Evolutionary conservation across 2,888 invertebrate genomes (phyloP).

Genomic region (Proisotoma minuta): DNA sequence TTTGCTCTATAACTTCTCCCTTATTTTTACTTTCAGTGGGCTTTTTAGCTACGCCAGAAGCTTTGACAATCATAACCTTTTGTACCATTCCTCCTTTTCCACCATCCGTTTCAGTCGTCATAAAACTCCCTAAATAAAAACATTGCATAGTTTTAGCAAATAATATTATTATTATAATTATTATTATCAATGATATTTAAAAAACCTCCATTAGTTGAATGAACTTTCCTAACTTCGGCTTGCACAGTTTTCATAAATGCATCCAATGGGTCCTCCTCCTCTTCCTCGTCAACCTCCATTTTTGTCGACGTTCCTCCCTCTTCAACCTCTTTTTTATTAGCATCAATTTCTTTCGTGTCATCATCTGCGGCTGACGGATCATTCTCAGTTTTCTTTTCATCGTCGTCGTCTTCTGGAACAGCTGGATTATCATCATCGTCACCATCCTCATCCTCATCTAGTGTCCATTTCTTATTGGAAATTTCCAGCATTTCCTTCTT

Average conservation of each 20-base stretch:
- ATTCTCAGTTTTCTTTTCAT: constrained; percentile 22
- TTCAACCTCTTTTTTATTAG: constrained; percentile 42
- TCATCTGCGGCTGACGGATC: background rate
- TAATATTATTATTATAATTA: too few species aligned
- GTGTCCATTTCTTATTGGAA: constrained; percentile 80
- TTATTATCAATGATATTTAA: too few species aligned
- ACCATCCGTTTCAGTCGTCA: background rate
- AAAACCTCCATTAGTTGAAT: background rate
- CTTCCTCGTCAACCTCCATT: constrained; percentile 56
- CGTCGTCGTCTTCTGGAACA: background rate
- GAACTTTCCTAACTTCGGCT: constrained; percentile 73
- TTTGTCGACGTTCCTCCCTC: constrained; percentile 43
- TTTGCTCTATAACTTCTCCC: constrained; percentile 98
- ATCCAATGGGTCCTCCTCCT: constrained; percentile 86
- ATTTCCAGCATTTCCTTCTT: constrained; percentile 52
- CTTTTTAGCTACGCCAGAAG: constrained; percentile 74
- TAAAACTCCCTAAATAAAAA: too few species aligned
- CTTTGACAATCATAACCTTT: constrained; percentile 69
- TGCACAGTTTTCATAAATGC: constrained; percentile 86
- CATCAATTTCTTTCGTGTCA: constrained; percentile 40
- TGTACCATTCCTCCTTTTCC: constrained; percentile 48
- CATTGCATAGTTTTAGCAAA: too few species aligned
- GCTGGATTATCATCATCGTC: constrained; percentile 54
- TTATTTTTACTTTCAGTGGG: constrained; percentile 68
- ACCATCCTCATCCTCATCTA: constrained; percentile 94